Conservation (phyloP, 2,113 vertebrate species). For the human (Homo sapiens) region DNA sequence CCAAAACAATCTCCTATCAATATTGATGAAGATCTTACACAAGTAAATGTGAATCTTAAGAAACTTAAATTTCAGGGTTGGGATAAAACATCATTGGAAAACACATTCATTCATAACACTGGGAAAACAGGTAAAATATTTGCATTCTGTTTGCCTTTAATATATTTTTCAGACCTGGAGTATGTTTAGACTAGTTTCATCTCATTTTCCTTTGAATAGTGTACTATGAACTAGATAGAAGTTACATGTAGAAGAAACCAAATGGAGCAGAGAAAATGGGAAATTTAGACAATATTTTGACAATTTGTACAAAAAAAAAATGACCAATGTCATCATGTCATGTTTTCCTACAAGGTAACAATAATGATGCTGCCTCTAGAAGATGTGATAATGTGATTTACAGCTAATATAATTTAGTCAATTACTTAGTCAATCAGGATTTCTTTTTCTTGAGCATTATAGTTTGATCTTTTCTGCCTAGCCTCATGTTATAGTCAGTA, state of each 20-base stretch:
- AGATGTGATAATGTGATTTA: background rate
- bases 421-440: background rate
- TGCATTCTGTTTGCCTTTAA: conserved; percentile 28
- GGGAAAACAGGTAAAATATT: conserved; percentile 93
- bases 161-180: background rate
- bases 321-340: background rate
- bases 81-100: conserved; percentile 86
- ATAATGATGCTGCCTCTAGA: background rate
- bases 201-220: conserved; percentile 55
- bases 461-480: conserved; percentile 12
- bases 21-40: conserved; percentile 94
- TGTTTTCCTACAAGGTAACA: conserved; percentile 34
- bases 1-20: conserved; percentile 97
- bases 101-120: conserved; percentile 92
- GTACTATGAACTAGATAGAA: background rate
- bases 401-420: background rate
- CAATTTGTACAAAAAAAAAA: conserved; percentile 47
- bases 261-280: conserved; percentile 4
- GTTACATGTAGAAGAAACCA: background rate
- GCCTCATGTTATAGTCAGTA: background rate
- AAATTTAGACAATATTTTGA: conserved; percentile 53
- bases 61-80: conserved; percentile 93
- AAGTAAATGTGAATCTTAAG: conserved; percentile 95
- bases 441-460: background rate
- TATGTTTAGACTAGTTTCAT: conserved; percentile 19